Evolutionary conservation across 2,113 vertebrate genomes (phyloP).

Genomic region (Tetrao urogallus): DNA sequence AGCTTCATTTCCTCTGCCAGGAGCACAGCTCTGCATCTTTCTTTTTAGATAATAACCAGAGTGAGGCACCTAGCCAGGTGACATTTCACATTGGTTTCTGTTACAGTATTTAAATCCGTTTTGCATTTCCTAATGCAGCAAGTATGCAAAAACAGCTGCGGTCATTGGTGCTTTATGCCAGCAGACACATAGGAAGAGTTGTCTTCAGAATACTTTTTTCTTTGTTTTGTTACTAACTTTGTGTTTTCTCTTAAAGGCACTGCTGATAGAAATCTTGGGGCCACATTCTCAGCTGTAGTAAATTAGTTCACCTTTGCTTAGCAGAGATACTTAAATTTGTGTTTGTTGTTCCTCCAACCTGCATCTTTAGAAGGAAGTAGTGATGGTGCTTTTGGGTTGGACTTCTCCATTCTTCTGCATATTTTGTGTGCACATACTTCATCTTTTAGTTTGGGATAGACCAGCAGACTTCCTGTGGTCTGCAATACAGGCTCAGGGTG

Average conservation of each 20-base stretch:
- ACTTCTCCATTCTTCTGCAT: background rate
- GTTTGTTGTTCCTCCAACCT: background rate
- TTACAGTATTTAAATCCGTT: background rate
- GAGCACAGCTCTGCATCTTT: background rate
- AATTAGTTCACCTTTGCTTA: background rate
- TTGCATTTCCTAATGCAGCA: background rate
- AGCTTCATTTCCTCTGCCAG: background rate
- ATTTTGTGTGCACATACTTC: background rate
- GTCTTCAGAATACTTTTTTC: background rate
- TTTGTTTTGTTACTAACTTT: background rate
- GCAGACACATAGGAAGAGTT: background rate
- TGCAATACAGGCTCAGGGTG: background rate
- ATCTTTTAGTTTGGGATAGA: background rate
- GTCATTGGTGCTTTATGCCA: background rate
- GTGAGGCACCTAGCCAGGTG: conserved; percentile 10
- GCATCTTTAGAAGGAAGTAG: background rate
- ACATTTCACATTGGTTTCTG: conserved; percentile 2
- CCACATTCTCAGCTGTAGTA: background rate
- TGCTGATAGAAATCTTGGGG: background rate
- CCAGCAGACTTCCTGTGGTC: background rate
- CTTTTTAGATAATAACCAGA: conserved; percentile 15
- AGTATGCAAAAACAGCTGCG: background rate
- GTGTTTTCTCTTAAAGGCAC: background rate
- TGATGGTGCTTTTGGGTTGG: background rate
- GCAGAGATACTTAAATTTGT: background rate